A percentile compares a stretch with the other conserved stretches of the same genome.
Conservation (phyloP, 1,140 invertebrate species). For the Diabrotica virgifera region DNA sequence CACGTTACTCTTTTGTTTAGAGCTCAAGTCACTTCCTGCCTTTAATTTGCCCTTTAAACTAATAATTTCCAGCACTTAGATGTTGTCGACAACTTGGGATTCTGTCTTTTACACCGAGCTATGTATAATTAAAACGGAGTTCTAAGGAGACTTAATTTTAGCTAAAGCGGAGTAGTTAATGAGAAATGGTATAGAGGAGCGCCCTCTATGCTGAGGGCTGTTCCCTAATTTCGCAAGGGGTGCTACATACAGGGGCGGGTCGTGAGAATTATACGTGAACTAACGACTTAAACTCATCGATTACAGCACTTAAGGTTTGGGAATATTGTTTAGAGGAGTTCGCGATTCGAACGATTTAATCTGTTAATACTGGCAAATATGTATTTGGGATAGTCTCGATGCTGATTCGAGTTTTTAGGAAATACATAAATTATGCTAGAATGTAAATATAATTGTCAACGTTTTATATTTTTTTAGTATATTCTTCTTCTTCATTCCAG, state of each 20-base stretch:
- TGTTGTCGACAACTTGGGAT: not conserved
- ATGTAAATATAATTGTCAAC: too few species aligned
- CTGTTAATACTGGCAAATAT: too few species aligned
- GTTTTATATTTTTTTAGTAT: too few species aligned
- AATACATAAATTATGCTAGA: too few species aligned
- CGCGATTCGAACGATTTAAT: too few species aligned
- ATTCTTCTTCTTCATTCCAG: too few species aligned
- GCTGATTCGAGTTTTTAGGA: too few species aligned
- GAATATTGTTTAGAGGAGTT: too few species aligned
- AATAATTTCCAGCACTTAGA: slow-evolving; percentile 2
- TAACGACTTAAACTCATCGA: too few species aligned
- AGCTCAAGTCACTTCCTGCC: slow-evolving; percentile 1
- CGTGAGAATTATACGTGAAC: not conserved
- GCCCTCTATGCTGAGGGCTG: not conserved
- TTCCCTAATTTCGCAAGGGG: not conserved
- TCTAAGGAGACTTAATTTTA: slow-evolving; percentile 2
- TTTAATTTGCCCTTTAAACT: slow-evolving; percentile 1
- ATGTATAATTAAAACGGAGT: slow-evolving; percentile 3
- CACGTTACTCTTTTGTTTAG: not conserved
- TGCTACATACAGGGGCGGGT: not conserved
- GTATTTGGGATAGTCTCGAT: too few species aligned
- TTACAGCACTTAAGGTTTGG: too few species aligned
- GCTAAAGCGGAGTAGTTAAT: not conserved
- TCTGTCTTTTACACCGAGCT: slow-evolving; percentile 1
- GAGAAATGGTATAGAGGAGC: not conserved